Percentiles rank a stretch among this genome's conserved stretches.
Conservation (phyloP, 2,797 vertebrate species). For the Leucoraja ocellata region DNA sequence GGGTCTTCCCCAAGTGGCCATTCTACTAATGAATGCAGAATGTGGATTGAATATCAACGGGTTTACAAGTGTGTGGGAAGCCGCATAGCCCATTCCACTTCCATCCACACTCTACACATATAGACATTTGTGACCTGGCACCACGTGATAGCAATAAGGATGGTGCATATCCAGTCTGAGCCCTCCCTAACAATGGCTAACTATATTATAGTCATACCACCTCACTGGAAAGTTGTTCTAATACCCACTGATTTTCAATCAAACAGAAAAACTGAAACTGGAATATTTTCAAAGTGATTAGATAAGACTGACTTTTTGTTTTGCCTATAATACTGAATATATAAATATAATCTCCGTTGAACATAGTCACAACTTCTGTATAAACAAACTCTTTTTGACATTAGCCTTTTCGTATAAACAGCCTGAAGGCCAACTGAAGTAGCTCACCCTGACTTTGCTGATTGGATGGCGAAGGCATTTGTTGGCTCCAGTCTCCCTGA, state of each 20-base stretch:
- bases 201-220: neutral
- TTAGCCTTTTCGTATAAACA: neutral
- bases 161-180: neutral
- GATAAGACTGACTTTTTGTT: neutral
- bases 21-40: neutral
- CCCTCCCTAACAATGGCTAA: neutral
- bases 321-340: neutral
- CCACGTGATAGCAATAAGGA: neutral
- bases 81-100: neutral
- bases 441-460: conserved; percentile 75
- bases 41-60: neutral
- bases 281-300: neutral
- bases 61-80: neutral
- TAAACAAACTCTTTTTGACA: neutral
- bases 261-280: neutral
- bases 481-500: conserved; percentile 70
- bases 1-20: neutral
- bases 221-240: neutral
- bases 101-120: neutral
- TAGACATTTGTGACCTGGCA: neutral
- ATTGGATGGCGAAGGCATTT: conserved; percentile 73
- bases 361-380: neutral
- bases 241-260: neutral
- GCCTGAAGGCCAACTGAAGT: too few species aligned
- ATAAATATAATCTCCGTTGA: neutral